Base-by-base conservation (phyloP, 2,113 vertebrate genomes). In the Nesogale talazaci region DNA sequence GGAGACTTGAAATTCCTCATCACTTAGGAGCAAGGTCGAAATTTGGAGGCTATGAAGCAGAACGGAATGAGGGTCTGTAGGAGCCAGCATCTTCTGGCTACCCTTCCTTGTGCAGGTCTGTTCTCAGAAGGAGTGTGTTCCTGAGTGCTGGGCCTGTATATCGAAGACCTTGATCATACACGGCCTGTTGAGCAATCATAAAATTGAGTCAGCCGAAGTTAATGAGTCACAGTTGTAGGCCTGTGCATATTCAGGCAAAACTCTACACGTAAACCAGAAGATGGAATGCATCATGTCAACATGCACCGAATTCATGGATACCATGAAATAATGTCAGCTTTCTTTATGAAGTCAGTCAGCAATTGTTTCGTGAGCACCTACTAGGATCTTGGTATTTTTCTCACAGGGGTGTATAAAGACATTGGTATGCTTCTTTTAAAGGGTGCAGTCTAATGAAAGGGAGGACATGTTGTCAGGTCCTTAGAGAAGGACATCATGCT, bases 1-100 rank as follows among this genome's bases (percentile, higher is more conserved):
- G 67, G 96, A 96, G 93, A 96, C 56, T 61, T 81, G 57, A 95
- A 96, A 96, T 93, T 97, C 92, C 87, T 95, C 93, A 94, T 95
- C 95, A 87, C 76, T 94, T 94, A 83, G 95, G 92, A 96, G 77
- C 89, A 75, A 96, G 91, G 92, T 94, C 92, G 94, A 95, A 96
- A 93, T 94, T 95, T 90, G 93, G 94, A 95, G 61, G 90, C 86
- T 88, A 6, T 81, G 96, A 91, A 92, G 93, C 86, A 31, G 76
- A 96, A 78, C 92, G 11, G 88, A 96, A 94, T 93, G 86, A 95
- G 90, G 20, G 31, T 92, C 90, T 95, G 52, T 74, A 86, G 88
- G 86, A 85, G 61, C 90, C 86, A 93, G 92, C 86, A 67, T 81
- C 75, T 95, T 67, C 82, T 95, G 83, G 94, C 70, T 90, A 76